phyloP scores from a whole-genome alignment of 2,797 vertebrate genomes.

The Podarcis lilfordi region DNA sequence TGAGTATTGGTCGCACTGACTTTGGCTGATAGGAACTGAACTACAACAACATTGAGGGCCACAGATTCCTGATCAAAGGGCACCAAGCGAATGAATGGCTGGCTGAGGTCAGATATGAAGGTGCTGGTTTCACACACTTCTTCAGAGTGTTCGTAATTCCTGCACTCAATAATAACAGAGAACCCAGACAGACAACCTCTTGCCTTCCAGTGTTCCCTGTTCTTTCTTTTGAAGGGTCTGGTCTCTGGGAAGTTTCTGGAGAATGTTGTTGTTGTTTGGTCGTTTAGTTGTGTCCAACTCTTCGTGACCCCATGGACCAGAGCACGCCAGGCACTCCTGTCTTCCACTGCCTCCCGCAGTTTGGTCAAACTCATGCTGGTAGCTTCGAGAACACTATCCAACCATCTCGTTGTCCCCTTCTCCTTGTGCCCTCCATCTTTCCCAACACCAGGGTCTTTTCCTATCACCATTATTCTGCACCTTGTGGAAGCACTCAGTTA shows the following conservation, averaged over 20 bases:
- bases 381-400: too few relatives aligned
- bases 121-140: background rate
- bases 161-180: background rate
- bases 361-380: too few relatives aligned
- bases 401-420: too few relatives aligned
- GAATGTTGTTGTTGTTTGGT: background rate
- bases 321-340: too few relatives aligned
- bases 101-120: background rate
- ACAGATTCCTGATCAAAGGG: background rate
- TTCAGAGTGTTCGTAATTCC: background rate
- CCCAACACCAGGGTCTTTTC: too few relatives aligned
- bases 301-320: too few relatives aligned
- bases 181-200: background rate
- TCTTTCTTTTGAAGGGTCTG: background rate
- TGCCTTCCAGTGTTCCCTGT: background rate
- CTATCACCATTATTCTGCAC: background rate
- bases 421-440: too few relatives aligned
- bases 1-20: too few relatives aligned
- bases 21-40: too few relatives aligned
- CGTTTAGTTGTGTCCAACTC: too few relatives aligned
- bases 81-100: background rate
- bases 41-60: background rate
- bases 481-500: background rate
- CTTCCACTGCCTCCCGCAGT: too few relatives aligned
- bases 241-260: background rate